These are phyloP conservation scores for Amphiura filiformis DNA, from an alignment of 35 echinoderm and acorn worm genomes.

Conservation along the genomic window DNA sequence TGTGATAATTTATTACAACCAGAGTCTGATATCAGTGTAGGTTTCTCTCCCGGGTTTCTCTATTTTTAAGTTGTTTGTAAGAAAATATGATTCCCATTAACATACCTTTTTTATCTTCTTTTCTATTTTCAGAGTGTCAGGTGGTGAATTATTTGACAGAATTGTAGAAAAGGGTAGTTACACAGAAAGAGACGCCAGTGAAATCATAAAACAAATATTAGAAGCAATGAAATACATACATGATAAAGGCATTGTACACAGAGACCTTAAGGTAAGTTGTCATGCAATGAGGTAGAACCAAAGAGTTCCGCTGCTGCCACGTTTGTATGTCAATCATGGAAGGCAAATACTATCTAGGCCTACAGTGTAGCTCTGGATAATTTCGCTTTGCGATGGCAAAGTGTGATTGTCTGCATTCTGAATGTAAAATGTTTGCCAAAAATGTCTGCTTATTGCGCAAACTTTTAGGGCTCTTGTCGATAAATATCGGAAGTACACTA, in stretches of 20 bases:
- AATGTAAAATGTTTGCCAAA: no score
- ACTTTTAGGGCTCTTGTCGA: no score
- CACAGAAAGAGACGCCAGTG: constrained; percentile 99
- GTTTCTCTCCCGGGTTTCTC: not conserved
- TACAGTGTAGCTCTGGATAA: no score
- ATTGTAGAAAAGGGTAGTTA: constrained; percentile 96
- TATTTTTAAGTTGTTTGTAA: not conserved
- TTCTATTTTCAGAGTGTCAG: constrained; percentile 76
- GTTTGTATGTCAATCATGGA: no score
- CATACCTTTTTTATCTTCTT: not conserved
- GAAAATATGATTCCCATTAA: not conserved
- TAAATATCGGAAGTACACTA: no score
- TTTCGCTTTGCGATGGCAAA: no score
- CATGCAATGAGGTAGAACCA: no score
- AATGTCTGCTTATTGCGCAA: no score
- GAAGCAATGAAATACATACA: constrained; percentile 92
- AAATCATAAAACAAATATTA: constrained; percentile 78
- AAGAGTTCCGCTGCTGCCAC: no score
- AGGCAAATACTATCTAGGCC: no score
- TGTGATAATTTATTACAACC: no score
- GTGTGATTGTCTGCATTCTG: no score
- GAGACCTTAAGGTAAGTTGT: constrained; percentile 95
- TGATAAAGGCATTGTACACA: constrained; percentile 82
- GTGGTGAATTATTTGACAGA: constrained; percentile 96
- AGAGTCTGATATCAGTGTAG: not conserved